Conservation (phyloP, 2,888 invertebrate species). For the Nephrotoma guestfalica region DNA sequence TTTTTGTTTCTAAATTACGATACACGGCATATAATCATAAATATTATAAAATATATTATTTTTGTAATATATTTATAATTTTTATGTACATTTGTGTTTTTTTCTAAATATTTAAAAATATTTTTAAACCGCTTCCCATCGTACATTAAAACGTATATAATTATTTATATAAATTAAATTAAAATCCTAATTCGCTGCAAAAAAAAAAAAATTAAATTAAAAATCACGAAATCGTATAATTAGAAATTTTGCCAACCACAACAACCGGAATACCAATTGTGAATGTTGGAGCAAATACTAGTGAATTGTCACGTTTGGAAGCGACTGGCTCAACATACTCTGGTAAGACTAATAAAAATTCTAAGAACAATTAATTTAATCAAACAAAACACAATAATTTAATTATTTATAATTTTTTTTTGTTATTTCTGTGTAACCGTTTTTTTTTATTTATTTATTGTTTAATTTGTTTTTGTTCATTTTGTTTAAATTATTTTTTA, state of each 20-base stretch:
- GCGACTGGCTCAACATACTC: background rate
- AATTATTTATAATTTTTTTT: background rate
- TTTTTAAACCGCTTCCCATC: background rate
- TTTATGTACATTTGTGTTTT: background rate
- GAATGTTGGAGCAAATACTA: background rate
- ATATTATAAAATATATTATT: background rate
- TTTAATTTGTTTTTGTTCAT: background rate
- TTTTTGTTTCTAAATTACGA: too few species aligned
- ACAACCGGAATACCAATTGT: background rate
- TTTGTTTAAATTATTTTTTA: background rate
- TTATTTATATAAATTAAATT: background rate
- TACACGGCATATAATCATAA: background rate
- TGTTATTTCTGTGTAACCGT: background rate
- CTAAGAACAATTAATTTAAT: background rate
- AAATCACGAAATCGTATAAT: background rate
- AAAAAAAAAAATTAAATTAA: background rate
- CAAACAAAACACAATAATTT: background rate
- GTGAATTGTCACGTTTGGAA: constrained; percentile 1
- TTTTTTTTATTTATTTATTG: background rate
- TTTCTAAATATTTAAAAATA: background rate
- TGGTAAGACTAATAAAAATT: background rate
- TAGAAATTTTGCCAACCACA: background rate
- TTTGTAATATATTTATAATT: background rate
- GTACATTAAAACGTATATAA: background rate
- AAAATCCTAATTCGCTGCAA: background rate